Evolutionary conservation across 2,797 vertebrate genomes (phyloP), one percentile per base, ranked within the genome.

Genomic region (Chelonia mydas): DNA sequence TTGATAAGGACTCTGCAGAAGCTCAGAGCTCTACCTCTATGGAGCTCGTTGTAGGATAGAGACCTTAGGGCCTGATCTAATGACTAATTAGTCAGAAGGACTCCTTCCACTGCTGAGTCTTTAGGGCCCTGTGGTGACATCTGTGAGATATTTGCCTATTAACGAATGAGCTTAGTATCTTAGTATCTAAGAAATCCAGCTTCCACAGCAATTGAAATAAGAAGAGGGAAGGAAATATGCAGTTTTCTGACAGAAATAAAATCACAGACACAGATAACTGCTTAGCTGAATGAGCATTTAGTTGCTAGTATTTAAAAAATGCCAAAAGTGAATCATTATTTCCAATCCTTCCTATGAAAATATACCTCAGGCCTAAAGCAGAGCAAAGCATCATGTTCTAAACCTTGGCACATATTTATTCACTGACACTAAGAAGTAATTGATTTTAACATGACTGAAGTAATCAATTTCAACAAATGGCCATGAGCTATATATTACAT

Each of bases 301-400:
- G 53, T 72, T 83, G 59, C 59, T 95, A 49, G 53, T 91, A 51
- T 92, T 92, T 78, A 65, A 37, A 41, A 96, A 97, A 97, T 93
- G 95, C 9, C 93, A 96, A 37, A 90, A 92, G 92, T 96, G 90
- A 97, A 95, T 97, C 93, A 97, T 87, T 89, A 88, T 94, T 96
- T 91, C 47, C 83, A 51, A 6, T 41, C 8, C 76, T 77, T 57
- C 50, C 3, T 6, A 57, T 90, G n/a, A 91, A 92, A 94, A 93
- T 86, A 82, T 80, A 86, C 92, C 86, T 25, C 51, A n/a, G 90
- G 79, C 84, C 88, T 85, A 74, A 92, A 93, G 65, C 19, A 79
- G 1, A 6, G 17, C 49, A 72, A 88, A 87, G 19, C 4, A 86
- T n/a, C 54, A 61, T 59, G 37, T 90, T 90, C 50, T 59, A 84